A percentile compares a stretch with the other conserved stretches of the same genome.
phyloP scores from a whole-genome alignment of 2,113 vertebrate genomes.

The Chascanopsetta lugubris region DNA sequence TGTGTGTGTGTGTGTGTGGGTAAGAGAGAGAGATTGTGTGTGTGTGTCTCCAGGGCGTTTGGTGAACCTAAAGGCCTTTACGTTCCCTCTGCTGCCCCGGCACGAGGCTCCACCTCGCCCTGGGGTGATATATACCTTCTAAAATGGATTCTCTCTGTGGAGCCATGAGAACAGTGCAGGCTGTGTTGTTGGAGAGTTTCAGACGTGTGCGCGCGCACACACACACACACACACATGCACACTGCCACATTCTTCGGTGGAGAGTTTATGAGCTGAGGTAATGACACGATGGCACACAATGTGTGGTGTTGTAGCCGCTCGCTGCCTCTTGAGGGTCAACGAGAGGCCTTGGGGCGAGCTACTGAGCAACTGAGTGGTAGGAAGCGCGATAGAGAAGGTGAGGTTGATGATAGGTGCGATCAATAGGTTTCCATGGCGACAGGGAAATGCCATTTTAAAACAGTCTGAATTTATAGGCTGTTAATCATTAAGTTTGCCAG shows the following conservation, averaged over 20 bases:
- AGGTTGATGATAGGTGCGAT: not conserved
- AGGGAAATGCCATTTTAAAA: too few relatives aligned
- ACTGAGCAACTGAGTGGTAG: slow-evolving; percentile 16
- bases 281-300: slow-evolving; percentile 44
- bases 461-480: not conserved
- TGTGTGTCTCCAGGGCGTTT: slow-evolving; percentile 34
- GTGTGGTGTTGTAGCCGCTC: slow-evolving; percentile 49
- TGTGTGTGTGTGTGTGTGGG: not conserved
- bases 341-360: slow-evolving; percentile 33
- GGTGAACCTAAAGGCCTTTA: slow-evolving; percentile 24
- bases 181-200: slow-evolving; percentile 34
- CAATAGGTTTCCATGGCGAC: too few relatives aligned
- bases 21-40: too few relatives aligned
- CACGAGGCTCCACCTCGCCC: slow-evolving; percentile 15
- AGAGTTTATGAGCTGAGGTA: slow-evolving; percentile 62
- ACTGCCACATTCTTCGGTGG: slow-evolving; percentile 29
- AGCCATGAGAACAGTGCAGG: slow-evolving; percentile 21
- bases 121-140: slow-evolving; percentile 27
- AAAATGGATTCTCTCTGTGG: slow-evolving; percentile 52
- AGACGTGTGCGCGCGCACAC: too few relatives aligned
- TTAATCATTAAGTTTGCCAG: too few relatives aligned
- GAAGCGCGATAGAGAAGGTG: not conserved
- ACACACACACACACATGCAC: too few relatives aligned
- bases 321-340: slow-evolving; percentile 39
- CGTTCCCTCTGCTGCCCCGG: slow-evolving; percentile 17